Percentiles rank a stretch among this genome's conserved stretches.
These are phyloP conservation scores for Arge pagana DNA, from an alignment of 2,888 invertebrate genomes.

Conservation along the genomic window DNA sequence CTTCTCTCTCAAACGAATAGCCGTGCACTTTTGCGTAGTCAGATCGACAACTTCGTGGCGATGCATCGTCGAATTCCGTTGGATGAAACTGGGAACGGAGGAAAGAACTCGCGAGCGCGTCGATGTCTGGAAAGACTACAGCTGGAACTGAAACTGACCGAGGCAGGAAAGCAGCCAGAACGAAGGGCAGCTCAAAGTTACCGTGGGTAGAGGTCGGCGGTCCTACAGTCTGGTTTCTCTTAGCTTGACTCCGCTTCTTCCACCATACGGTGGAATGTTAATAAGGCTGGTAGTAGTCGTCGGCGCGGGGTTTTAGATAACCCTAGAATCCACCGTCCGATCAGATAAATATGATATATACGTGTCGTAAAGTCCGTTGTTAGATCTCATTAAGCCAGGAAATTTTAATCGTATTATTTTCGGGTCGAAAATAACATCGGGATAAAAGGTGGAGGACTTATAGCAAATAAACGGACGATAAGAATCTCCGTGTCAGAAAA, in stretches of 20 bases:
- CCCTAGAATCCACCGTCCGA: slow-evolving; percentile 6
- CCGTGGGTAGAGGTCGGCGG: slow-evolving; percentile 13
- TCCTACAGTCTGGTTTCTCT: slow-evolving; percentile 17
- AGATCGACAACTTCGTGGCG: too few species aligned
- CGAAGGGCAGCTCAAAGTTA: slow-evolving; percentile 19
- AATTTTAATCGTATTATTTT: too few species aligned
- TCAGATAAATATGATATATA: slow-evolving; percentile 22
- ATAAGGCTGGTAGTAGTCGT: slow-evolving; percentile 30
- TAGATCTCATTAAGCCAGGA: too few species aligned
- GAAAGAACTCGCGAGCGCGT: slow-evolving; percentile 10
- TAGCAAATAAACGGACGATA: too few species aligned
- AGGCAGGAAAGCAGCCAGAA: slow-evolving; percentile 19
- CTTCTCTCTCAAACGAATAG: too few species aligned
- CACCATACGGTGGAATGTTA: slow-evolving; percentile 37
- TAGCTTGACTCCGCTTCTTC: slow-evolving; percentile 26
- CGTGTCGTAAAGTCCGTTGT: too few species aligned
- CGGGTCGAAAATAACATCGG: too few species aligned
- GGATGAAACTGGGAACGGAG: not conserved
- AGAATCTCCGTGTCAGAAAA: too few species aligned
- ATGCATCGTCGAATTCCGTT: not conserved
- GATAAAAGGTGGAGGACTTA: too few species aligned
- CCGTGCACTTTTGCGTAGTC: too few species aligned
- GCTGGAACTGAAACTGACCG: slow-evolving; percentile 18
- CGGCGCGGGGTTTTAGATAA: slow-evolving; percentile 1
- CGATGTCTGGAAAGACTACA: slow-evolving; percentile 18